Percentiles rank a stretch among this genome's conserved stretches.
phyloP scores from a whole-genome alignment of 2,888 invertebrate species.

The Agriotes lineatus region DNA sequence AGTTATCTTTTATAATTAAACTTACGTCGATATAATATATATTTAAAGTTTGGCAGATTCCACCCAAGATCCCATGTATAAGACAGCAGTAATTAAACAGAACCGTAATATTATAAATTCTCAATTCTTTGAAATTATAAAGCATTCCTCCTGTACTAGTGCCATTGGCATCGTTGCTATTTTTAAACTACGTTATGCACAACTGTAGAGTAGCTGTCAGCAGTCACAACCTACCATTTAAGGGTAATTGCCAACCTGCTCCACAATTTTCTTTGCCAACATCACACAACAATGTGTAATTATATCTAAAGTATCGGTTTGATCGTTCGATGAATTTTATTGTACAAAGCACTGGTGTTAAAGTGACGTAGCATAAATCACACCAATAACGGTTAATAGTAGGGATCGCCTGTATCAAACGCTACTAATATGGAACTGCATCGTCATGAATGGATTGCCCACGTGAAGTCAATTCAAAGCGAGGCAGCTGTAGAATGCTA shows the following conservation, averaged over 20 bases:
- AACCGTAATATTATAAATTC: neutral
- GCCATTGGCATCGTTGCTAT: neutral
- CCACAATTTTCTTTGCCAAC: conserved; percentile 14
- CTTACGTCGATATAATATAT: too few species aligned
- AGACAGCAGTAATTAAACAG: too few species aligned
- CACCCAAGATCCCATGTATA: too few species aligned
- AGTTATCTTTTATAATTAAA: too few species aligned
- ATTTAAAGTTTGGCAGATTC: too few species aligned
- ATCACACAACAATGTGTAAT: neutral
- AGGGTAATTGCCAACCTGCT: conserved; percentile 21
- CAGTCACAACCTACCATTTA: conserved; percentile 27
- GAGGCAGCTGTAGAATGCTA: conserved; percentile 1
- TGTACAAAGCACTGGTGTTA: too few species aligned
- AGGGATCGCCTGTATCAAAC: neutral
- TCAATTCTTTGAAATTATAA: neutral
- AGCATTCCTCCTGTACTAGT: neutral
- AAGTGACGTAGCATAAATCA: too few species aligned
- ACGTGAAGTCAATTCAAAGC: conserved; percentile 7
- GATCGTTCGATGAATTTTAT: neutral
- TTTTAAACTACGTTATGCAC: conserved; percentile 11
- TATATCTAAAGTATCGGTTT: too few species aligned
- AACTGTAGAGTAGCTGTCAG: conserved; percentile 9
- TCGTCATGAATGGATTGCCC: neutral
- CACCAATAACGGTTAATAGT: too few species aligned
- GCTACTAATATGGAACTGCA: neutral